A percentile compares a stretch with the other conserved stretches of the same genome.
Evolutionary conservation across 2,797 vertebrate genomes (phyloP).

Genomic region (Danionella dracula): DNA sequence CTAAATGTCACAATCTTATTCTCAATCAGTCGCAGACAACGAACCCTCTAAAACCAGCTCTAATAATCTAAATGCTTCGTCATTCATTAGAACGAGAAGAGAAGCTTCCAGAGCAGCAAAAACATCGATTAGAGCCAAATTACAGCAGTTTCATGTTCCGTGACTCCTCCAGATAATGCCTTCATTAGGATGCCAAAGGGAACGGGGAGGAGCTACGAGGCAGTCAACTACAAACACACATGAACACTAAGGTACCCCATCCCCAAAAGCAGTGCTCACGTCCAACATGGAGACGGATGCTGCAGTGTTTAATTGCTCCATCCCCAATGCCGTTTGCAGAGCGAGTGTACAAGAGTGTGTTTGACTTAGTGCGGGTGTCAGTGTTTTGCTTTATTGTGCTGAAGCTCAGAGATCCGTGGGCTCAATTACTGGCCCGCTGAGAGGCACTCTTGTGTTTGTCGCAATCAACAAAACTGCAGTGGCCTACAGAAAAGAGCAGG

Average conservation of each 20-base stretch:
- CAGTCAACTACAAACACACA: conserved; percentile 14
- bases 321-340: conserved; percentile 1
- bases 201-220: conserved; percentile 14
- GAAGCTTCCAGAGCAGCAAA: conserved; percentile 25
- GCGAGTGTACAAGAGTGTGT: background rate
- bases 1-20: too few species aligned
- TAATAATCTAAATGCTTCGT: conserved; percentile 16
- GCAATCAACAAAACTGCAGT: conserved; percentile 39
- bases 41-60: background rate
- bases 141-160: conserved; percentile 43
- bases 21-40: too few species aligned
- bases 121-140: conserved; percentile 42
- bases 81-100: conserved; percentile 23
- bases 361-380: background rate
- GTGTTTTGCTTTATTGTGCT: conserved; percentile 42
- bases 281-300: background rate
- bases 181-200: conserved; percentile 44
- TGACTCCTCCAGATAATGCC: conserved; percentile 48
- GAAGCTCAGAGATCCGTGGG: conserved; percentile 33
- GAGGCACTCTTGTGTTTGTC: conserved; percentile 32
- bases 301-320: conserved; percentile 29
- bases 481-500: conserved; percentile 19
- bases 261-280: background rate
- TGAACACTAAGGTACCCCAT: background rate
- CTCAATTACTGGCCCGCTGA: conserved; percentile 38